Base-by-base conservation (phyloP, 1,140 invertebrate species). In the Bombus breviceps region DNA sequence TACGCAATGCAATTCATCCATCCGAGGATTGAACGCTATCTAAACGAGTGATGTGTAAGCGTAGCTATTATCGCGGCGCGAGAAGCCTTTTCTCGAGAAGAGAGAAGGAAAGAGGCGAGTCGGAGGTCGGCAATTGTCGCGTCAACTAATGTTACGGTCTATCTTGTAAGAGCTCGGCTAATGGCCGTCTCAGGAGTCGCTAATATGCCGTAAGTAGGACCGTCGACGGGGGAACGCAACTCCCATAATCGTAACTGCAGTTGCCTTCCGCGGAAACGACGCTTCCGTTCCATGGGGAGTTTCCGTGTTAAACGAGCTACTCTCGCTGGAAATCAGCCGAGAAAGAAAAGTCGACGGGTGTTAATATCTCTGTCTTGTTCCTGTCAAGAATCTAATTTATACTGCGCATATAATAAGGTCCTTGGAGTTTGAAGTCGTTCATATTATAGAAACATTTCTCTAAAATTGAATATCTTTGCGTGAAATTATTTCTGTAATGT, bases 191-290 rank as follows among this genome's bases (percentile, higher is more conserved):
- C 78, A 91, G 82, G 89, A 91, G 88, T 85, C 81, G 85, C 91
- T 92, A 91, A 92, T 93, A 90, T 86, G 91, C 81, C 79, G 85
- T 88, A 89, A 91, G 85, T 86, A 90, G 69, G 53, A 34, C 15
- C 66, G 69, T 76, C 72, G 71, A 88, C 88, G 83, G 69, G 83
- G 74, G 86, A 80, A 62, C 68, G 76, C 85, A 87, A 90, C 88
- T 92, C 75, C 88, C 88, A 91, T 93, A 93, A 92, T 90, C 91
- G 88, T 93, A 92, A 92, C 92, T 92, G 92, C 92, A 92, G 88
- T 91, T 91, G 86, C 86, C 72, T 75, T 53, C 39, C 69, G 41
- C 59, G 64, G 53, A 80, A 69, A 85, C 75, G 73, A 39, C 59
- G 73, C 77, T 78, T 78, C 43, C 72, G 43, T 86, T 59, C 79